phyloP scores from a whole-genome alignment of 2,888 invertebrate species.

The Sesia apiformis region DNA sequence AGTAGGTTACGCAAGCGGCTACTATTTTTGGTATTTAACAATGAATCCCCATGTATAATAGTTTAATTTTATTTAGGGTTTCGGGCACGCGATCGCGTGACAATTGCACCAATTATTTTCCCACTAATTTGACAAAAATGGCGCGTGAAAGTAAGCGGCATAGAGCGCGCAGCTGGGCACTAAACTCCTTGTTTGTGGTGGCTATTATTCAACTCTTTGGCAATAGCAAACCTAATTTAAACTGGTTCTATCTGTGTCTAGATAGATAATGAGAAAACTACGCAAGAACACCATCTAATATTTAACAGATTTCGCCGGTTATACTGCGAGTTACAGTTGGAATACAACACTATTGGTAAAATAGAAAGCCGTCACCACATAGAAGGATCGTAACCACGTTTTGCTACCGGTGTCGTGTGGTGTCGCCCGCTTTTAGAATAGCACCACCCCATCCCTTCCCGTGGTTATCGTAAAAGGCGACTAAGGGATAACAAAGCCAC shows the following conservation, averaged over 20 bases:
- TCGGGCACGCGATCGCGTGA: conserved; percentile 15
- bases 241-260: conserved; percentile 31
- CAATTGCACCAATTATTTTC: conserved; percentile 34
- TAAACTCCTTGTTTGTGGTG: conserved; percentile 17
- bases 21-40: too few species aligned
- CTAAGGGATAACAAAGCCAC: too few species aligned
- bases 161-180: conserved; percentile 31
- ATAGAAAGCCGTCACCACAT: too few species aligned
- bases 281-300: background rate
- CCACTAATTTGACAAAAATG: conserved; percentile 52
- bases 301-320: background rate
- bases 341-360: background rate
- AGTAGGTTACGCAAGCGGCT: too few species aligned
- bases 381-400: too few species aligned
- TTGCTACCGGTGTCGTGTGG: too few species aligned
- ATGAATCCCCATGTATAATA: too few species aligned
- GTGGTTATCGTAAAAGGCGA: too few species aligned
- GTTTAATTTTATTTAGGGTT: too few species aligned
- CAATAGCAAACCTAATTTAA: conserved; percentile 18
- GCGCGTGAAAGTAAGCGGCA: conserved; percentile 41
- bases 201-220: conserved; percentile 36
- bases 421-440: too few species aligned
- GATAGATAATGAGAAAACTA: conserved; percentile 19
- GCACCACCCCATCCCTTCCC: too few species aligned
- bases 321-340: background rate